A percentile compares a stretch with the other conserved stretches of the same genome.
Evolutionary conservation across 2,888 invertebrate species (phyloP).

Genomic region (Clitarchus hookeri): DNA sequence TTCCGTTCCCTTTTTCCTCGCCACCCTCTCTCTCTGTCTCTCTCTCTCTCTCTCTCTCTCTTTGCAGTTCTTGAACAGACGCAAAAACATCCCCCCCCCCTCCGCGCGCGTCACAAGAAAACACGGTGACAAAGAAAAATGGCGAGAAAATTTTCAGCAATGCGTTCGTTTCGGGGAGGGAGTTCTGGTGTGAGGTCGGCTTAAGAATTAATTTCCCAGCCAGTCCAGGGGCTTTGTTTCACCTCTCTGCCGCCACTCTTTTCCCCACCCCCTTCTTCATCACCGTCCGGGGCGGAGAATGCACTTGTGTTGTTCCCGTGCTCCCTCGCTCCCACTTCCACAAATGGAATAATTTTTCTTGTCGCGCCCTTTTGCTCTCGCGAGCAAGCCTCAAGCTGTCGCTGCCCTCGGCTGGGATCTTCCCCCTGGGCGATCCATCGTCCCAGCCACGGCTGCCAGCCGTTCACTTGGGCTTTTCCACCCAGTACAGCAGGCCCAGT

Average conservation of each 20-base stretch:
- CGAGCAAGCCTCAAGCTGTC: too few relatives aligned
- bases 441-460: too few relatives aligned
- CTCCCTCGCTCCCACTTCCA: neutral
- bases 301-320: neutral
- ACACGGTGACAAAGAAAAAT: slow-evolving; percentile 8
- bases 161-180: neutral
- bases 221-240: neutral
- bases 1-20: neutral
- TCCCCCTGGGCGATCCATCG: too few relatives aligned
- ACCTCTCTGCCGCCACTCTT: neutral
- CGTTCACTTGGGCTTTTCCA: too few relatives aligned
- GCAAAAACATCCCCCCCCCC: neutral
- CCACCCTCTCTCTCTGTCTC: neutral
- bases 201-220: slow-evolving; percentile 9
- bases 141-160: neutral
- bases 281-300: neutral
- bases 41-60: too few relatives aligned
- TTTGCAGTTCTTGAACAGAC: neutral
- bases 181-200: neutral
- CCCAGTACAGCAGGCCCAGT: too few relatives aligned
- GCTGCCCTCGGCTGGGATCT: too few relatives aligned
- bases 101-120: neutral
- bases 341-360: slow-evolving; percentile 14
- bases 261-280: neutral
- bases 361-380: neutral